Base-by-base conservation (phyloP, 2,113 vertebrate species). In the Anoura caudifer region DNA sequence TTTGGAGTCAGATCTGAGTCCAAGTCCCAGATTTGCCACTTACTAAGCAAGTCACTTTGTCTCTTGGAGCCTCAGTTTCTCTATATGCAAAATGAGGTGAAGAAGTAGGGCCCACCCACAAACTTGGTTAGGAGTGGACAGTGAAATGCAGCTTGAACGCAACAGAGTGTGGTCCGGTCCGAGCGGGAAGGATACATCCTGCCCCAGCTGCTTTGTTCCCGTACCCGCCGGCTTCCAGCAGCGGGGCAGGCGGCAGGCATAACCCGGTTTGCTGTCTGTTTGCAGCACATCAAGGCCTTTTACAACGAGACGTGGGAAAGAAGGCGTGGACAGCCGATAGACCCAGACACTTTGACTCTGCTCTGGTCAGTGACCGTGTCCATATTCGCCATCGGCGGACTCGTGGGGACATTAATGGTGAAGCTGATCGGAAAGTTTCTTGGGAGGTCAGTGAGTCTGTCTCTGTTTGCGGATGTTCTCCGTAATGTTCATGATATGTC, bases 301-400 rank as follows among this genome's bases (percentile, higher is more conserved):
- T 99, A 99, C 98, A 99, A 99, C 80, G 97, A 98, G 91, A 99
- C 99, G 1, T 99, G 99, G 99, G 81, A 97, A 36, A 98, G 98
- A 82, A 98, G 99, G 26, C 98, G 99, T 0, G 98, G 98, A 12
- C 97, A 98, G 20, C 97, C 98, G 0, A 84, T 99, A 11, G 96
- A 98, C 67, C 95, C 96, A 1, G 97, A 98, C 83, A 99, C 98
- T 0, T 79, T 98, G 93, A 99, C 98, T 0, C 97, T 99, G 45
- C 98, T 99, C 52, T 99, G 99, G 99, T 99, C 99, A 10, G 33
- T 99, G 98, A 99, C 99, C 0, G 99, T 99, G 87, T 99, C 99
- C 87, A 98, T 99, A 97, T 99, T 99, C 95, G 99, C 99, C 81
- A 99, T 99, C 0, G 99, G 99, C 82, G 99, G 99, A 67, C 99